A percentile compares a stretch with the other conserved stretches of the same genome.
Evolutionary conservation across 2,888 invertebrate species (phyloP).

Genomic region (Diaprepes abbreviatus): DNA sequence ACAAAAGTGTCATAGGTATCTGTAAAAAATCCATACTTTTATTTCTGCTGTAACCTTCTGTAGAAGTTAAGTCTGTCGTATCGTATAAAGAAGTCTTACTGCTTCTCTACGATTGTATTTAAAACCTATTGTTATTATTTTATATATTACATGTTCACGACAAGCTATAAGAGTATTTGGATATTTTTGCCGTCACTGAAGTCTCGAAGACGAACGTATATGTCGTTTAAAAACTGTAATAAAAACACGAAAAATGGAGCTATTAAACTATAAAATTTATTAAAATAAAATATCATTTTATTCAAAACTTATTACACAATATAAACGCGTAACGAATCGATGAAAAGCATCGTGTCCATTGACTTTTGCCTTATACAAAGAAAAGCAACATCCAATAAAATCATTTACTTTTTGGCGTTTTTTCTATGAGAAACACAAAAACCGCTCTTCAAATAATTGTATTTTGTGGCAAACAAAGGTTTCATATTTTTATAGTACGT

Average conservation of each 20-base stretch:
- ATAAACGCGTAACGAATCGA: constrained; percentile 42
- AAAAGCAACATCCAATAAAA: constrained; percentile 27
- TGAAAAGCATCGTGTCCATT: constrained; percentile 42
- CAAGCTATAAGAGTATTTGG: no score
- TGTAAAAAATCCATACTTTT: no score
- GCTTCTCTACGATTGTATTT: no score
- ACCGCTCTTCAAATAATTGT: constrained; percentile 51
- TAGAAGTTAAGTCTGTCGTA: no score
- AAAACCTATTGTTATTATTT: no score
- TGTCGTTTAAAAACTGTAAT: no score
- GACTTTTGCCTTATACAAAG: constrained; percentile 30
- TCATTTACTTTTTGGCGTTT: constrained; percentile 42
- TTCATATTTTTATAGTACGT: constrained; percentile 18
- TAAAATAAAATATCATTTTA: constrained; percentile 37
- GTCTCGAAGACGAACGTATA: no score
- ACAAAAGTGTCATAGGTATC: no score
- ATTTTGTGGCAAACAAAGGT: constrained; percentile 36
- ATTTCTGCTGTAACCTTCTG: no score
- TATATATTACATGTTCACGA: no score
- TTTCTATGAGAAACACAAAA: constrained; percentile 34
- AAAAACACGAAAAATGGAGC: constrained; percentile 40
- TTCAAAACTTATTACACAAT: constrained; percentile 46
- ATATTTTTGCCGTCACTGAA: no score
- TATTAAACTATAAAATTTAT: constrained; percentile 37
- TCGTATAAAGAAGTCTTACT: no score